Conservation (phyloP, 1,140 invertebrate genomes). For the Ooceraea biroi region DNA sequence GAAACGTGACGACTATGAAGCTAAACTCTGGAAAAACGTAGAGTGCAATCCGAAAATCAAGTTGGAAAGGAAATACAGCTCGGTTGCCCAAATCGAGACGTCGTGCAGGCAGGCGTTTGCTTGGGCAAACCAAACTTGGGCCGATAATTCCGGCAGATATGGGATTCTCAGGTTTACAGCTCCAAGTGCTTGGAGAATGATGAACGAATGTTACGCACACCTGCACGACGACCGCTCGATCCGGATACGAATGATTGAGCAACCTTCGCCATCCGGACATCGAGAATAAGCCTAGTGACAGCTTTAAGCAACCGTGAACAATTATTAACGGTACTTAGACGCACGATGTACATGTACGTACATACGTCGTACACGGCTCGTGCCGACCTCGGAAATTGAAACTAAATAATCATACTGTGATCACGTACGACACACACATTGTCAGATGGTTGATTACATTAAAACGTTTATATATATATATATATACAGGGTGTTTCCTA, state of each 20-base stretch:
- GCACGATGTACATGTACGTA: conserved; percentile 15
- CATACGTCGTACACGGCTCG: conserved; percentile 4
- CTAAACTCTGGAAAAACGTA: background rate
- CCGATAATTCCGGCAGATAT: background rate
- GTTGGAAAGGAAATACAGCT: background rate
- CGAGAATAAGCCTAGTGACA: too few species aligned
- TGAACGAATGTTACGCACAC: background rate
- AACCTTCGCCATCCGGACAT: too few species aligned
- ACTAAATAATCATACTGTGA: conserved; percentile 9
- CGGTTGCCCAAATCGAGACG: background rate
- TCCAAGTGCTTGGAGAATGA: background rate
- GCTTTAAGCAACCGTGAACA: background rate
- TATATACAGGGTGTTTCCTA: too few species aligned
- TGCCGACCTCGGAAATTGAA: conserved; percentile 35
- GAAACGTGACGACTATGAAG: background rate
- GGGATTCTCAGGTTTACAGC: background rate
- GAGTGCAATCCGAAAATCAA: background rate
- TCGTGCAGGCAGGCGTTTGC: background rate
- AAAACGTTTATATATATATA: too few species aligned
- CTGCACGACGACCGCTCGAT: background rate
- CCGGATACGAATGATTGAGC: background rate
- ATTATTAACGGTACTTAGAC: conserved; percentile 30
- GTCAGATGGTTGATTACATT: conserved; percentile 14
- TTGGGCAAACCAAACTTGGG: background rate
- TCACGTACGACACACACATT: conserved; percentile 37